Evolutionary conservation across 2,888 invertebrate genomes (phyloP), one percentile per base, ranked within the genome.

Genomic region (Cataglyphis livida): DNA sequence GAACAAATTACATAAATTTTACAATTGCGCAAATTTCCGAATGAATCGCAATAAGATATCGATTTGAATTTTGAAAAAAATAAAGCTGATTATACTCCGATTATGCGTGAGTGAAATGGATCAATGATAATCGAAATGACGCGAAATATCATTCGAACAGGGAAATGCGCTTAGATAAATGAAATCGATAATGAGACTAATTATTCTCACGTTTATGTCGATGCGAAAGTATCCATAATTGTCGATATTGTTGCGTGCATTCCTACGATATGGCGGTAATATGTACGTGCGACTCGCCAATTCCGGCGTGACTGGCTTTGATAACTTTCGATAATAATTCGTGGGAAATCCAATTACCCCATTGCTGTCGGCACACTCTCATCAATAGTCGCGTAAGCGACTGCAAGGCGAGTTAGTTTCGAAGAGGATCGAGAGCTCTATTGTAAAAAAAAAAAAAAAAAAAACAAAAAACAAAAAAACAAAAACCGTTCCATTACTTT

Each of bases 261-360:
- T 79, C 59, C 71, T 59, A 21, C 75, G 7, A 51, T n/a, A n/a
- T 59, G 54, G 28, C 51, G 35, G 48, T 68, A 85, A 84, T 85
- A 81, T 6, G 12, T 44, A 44, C 71, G 70, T n/a, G 51, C 28
- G 12, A 28, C 51, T 25, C 65, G 21, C 73, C 79, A 66, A 81
- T 74, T 84, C 76, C 44, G 61, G 66, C 51, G 41, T 57, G 81
- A 66, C 66, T 73, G 88, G n/a, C 66, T 81, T 71, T 68, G 81
- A 81, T 87, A 83, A 88, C 74, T 76, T 66, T 35, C 28, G 59
- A 68, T 71, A 79, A 79, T 79, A 79, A 79, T 79, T 71, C 35
- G 78, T 51, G 65, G 78, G 79, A 88, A 85, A 87, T 88, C 73
- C 85, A 84, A 88, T 87, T 87, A 85, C 7, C 44, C 54, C 82